phyloP scores from a whole-genome alignment of 2,888 invertebrate genomes.

The Tipula vernalis region DNA sequence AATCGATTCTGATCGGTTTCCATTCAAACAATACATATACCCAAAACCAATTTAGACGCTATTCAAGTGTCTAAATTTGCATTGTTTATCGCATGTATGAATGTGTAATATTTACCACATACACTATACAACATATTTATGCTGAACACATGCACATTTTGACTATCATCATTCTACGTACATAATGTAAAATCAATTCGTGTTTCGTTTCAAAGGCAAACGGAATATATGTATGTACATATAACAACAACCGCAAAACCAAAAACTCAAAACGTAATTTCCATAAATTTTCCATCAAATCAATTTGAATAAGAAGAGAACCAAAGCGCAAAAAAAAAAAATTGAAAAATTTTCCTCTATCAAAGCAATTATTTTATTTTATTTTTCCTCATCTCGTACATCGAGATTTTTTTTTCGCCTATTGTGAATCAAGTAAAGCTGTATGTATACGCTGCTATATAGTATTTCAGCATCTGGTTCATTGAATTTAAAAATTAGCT shows the following conservation, averaged over 20 bases:
- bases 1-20: background rate
- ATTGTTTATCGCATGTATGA: background rate
- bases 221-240: background rate
- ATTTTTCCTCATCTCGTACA: background rate
- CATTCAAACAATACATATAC: background rate
- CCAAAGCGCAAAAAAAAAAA: background rate
- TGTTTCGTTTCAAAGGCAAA: background rate
- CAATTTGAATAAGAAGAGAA: background rate
- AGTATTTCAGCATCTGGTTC: background rate
- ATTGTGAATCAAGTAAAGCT: background rate
- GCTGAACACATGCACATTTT: background rate
- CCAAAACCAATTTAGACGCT: background rate
- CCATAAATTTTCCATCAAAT: slow-evolving; percentile 4
- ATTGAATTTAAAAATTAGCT: background rate
- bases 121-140: background rate
- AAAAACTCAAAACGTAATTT: background rate
- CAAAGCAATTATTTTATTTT: background rate
- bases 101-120: background rate
- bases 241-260: background rate
- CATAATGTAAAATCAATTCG: background rate
- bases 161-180: background rate
- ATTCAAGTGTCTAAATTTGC: background rate
- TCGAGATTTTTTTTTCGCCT: background rate
- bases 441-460: no score
- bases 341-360: background rate